phyloP scores from a whole-genome alignment of 2,888 invertebrate species.

The Campoplex nolae region DNA sequence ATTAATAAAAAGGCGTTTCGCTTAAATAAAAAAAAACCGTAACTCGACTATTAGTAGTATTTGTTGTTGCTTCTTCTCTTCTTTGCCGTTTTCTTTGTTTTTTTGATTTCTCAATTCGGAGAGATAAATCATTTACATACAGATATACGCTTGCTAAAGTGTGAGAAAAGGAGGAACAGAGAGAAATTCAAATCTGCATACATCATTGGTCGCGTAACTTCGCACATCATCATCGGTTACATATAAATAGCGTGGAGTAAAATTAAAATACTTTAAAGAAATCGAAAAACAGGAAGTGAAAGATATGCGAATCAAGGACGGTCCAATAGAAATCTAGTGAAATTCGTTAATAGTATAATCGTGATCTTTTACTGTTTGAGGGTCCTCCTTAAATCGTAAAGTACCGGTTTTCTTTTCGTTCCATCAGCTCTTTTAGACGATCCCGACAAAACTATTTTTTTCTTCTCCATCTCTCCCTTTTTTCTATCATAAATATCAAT shows the following conservation, averaged over 20 bases:
- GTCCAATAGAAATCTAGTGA: slow-evolving; percentile 16
- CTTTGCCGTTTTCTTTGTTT: not conserved
- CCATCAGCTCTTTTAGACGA: not conserved
- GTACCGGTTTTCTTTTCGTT: slow-evolving; percentile 42
- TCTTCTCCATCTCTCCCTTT: not conserved
- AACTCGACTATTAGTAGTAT: slow-evolving; percentile 52
- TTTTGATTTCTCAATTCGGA: slow-evolving; percentile 41
- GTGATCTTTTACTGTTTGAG: not conserved
- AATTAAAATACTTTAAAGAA: not conserved
- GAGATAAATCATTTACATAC: slow-evolving; percentile 44
- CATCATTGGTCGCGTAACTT: slow-evolving; percentile 18
- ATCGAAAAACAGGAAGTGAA: not conserved
- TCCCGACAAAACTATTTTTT: slow-evolving; percentile 35
- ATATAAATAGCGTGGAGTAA: slow-evolving; percentile 15
- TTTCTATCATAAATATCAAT: slow-evolving; percentile 16
- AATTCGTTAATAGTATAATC: slow-evolving; percentile 15
- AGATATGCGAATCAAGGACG: slow-evolving; percentile 12
- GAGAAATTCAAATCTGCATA: slow-evolving; percentile 48
- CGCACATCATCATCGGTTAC: slow-evolving; percentile 25
- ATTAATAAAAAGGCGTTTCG: slow-evolving; percentile 77
- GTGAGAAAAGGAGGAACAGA: not conserved
- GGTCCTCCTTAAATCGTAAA: slow-evolving; percentile 38
- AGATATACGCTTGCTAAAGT: slow-evolving; percentile 33
- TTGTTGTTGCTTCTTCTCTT: slow-evolving; percentile 28
- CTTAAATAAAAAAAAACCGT: slow-evolving; percentile 57